Conservation (phyloP, 2,113 vertebrate species). For the Proteles cristata region DNA sequence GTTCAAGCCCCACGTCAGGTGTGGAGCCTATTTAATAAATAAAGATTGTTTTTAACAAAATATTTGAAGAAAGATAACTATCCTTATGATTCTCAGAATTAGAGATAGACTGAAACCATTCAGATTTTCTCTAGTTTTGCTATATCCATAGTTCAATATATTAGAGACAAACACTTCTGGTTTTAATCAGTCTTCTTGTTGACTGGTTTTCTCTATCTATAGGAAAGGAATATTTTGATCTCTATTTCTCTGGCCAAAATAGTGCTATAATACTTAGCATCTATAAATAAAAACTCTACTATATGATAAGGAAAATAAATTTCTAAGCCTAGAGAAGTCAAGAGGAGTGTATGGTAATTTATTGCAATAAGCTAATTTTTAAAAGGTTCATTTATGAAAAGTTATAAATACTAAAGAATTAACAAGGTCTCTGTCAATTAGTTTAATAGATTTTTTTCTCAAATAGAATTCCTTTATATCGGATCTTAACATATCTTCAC, state of each 20-base stretch:
- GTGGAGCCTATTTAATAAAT: neutral
- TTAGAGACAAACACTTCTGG: neutral
- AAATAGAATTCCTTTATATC: neutral
- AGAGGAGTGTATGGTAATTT: neutral
- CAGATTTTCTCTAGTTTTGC: slow-evolving; percentile 27
- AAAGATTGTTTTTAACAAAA: neutral
- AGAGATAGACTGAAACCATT: neutral
- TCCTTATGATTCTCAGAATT: slow-evolving; percentile 4
- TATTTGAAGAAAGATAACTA: neutral
- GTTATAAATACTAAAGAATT: slow-evolving; percentile 41
- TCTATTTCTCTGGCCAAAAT: slow-evolving; percentile 48
- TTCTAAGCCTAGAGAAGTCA: neutral
- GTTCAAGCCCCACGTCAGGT: neutral
- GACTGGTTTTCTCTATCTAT: neutral
- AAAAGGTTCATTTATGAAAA: neutral
- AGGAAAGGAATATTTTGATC: slow-evolving; percentile 23
- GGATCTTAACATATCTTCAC: neutral
- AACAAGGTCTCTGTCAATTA: neutral
- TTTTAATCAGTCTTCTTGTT: slow-evolving; percentile 47
- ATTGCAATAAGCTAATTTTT: neutral
- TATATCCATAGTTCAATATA: neutral
- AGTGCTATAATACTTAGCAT: neutral
- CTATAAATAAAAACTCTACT: slow-evolving; percentile 15
- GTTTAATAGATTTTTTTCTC: slow-evolving; percentile 17
- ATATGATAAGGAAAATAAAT: slow-evolving; percentile 34